Percentiles rank a stretch among this genome's conserved stretches.
Conservation (phyloP, 1,140 invertebrate species). For the Panagrolaimus sp. region DNA sequence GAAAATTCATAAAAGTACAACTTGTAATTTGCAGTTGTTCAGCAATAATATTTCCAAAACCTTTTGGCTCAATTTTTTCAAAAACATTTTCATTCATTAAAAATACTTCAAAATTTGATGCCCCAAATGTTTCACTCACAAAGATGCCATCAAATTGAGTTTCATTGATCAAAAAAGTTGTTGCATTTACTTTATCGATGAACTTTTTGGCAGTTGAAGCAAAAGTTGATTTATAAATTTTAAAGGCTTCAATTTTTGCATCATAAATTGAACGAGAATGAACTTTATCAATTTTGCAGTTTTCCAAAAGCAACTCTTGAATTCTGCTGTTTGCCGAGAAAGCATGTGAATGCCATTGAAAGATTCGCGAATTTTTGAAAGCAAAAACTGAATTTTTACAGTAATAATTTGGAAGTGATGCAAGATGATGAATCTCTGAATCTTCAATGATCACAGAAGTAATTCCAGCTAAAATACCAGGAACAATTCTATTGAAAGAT, state of each 20-base stretch:
- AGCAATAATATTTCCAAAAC: background rate
- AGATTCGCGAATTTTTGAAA: conserved; percentile 21
- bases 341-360: conserved; percentile 32
- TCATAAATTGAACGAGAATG: conserved; percentile 4
- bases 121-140: background rate
- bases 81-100: conserved; percentile 3
- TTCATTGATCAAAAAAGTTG: background rate
- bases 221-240: background rate
- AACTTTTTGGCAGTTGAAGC: conserved; percentile 5
- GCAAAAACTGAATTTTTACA: conserved; percentile 14
- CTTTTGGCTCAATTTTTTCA: background rate
- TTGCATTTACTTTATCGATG: background rate
- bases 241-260: conserved; percentile 5
- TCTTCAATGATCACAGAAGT: conserved; percentile 24
- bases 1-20: conserved; percentile 1
- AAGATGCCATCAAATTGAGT: background rate
- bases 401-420: conserved; percentile 19
- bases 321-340: conserved; percentile 20
- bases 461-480: background rate
- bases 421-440: conserved; percentile 21
- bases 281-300: background rate
- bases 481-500: conserved; percentile 25
- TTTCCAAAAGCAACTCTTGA: background rate
- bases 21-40: conserved; percentile 8
- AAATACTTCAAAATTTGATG: background rate